These are phyloP conservation scores for Nothocercus nigrocapillus DNA, from an alignment of 2,113 vertebrate genomes.

Conservation along the genomic window DNA sequence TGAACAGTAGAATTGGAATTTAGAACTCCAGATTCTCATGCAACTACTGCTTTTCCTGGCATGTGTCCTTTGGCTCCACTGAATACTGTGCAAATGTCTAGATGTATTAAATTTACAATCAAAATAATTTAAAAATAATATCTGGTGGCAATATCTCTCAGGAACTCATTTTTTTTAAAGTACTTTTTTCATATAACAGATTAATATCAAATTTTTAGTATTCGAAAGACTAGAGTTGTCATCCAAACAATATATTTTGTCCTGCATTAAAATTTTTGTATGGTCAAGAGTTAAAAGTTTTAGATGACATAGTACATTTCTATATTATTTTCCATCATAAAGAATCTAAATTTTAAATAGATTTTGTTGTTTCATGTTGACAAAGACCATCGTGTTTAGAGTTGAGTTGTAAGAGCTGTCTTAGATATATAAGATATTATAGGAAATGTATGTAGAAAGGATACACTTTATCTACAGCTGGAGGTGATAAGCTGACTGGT, in stretches of 20 bases:
- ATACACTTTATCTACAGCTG: neutral
- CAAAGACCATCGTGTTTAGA: neutral
- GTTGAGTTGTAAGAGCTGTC: neutral
- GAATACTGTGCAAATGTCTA: neutral
- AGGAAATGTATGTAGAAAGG: neutral
- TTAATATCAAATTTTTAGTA: neutral
- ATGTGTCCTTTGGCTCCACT: neutral
- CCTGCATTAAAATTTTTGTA: neutral
- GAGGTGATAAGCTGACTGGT: neutral
- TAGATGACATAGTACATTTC: neutral
- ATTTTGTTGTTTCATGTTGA: neutral
- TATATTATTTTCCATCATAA: neutral
- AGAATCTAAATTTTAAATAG: neutral
- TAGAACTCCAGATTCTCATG: slow-evolving; percentile 22
- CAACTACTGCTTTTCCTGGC: slow-evolving; percentile 24
- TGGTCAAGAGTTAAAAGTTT: neutral
- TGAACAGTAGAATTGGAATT: neutral
- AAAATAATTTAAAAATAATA: neutral
- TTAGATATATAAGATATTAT: neutral
- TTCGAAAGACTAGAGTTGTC: neutral
- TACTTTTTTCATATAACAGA: neutral
- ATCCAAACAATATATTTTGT: neutral
- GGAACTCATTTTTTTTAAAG: neutral
- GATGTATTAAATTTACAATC: slow-evolving; percentile 3
- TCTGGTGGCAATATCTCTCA: neutral